Base-by-base conservation (phyloP, 1,140 invertebrate species). In the Heliconius himera region DNA sequence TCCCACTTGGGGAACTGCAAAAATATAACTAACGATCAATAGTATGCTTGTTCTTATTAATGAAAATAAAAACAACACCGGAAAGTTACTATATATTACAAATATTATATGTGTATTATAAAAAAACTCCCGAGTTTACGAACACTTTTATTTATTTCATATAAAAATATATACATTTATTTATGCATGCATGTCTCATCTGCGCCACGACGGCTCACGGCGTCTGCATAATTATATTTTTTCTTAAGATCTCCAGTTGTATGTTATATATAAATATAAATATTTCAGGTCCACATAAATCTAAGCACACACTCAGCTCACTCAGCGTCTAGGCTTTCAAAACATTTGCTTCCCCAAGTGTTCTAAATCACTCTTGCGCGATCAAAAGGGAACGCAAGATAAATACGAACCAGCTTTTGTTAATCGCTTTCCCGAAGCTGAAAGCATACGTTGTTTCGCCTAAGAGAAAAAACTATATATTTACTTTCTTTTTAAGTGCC, bases 321-420 rank as follows among this genome's bases (percentile, higher is more conserved):
- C 54, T 60, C 54, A 60, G 9, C 70, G 70, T 8, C 26, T 36
- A 73, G 18, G 72, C 72, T 73, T 73, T 73, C 38, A 73, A 33
- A 46, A 46, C 72, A 73, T 73, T 73, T 73, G 38, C 41, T 73
- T 73, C 38, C 3, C 36, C n/a, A 6, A 22, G 72, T 73, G 72
- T 73, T 73, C 22, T 73, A 73, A 73, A 73, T 73, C 72, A 73
- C 72, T 73, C n/a, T 73, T 9, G 72, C 70, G 70, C 70, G 33
- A 71, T 71, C 70, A 71, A 71, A 36, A 71, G 29, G 70, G 70
- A 36, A 71, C 8, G 16, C 16, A n/a, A 71, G 70, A 36, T 71
- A 71, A 71, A 71, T 71, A 71, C 33, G 13, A 71, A 13, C 33
- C 22, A 36, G 70, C 70, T 71, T 36, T 71, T 71, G 70, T 71